A percentile compares a stretch with the other conserved stretches of the same genome.
Conservation (phyloP, 2,797 vertebrate species). For the Hyperoplus immaculatus region DNA sequence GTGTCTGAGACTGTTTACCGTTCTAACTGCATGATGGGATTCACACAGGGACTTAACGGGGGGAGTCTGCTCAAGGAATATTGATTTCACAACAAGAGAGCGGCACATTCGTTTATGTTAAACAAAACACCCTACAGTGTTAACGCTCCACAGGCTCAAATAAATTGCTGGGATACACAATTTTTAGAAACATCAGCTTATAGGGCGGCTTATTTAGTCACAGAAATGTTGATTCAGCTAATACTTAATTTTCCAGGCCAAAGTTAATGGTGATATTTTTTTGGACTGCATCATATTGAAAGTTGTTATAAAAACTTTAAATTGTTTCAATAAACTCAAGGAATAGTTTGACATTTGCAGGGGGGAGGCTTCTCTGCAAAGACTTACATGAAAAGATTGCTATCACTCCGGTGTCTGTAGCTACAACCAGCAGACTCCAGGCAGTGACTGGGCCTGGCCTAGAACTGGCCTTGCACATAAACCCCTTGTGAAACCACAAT, state of each 20-base stretch:
- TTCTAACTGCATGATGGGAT: constrained; percentile 53
- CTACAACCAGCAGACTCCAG: not conserved
- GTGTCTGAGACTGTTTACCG: constrained; percentile 54
- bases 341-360: not conserved
- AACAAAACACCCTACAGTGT: not conserved
- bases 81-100: constrained; percentile 51
- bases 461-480: not conserved
- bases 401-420: not conserved
- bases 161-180: constrained; percentile 11
- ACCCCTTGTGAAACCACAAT: not conserved
- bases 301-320: not conserved
- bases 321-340: not conserved
- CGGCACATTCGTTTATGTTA: constrained; percentile 23
- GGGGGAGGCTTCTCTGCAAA: not conserved
- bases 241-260: not conserved
- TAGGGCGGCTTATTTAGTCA: not conserved
- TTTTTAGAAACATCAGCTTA: constrained; percentile 30
- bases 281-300: not conserved
- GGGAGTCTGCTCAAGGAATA: constrained; percentile 57
- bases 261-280: not conserved
- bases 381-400: too few species aligned
- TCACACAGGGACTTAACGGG: constrained; percentile 48
- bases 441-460: not conserved
- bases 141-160: constrained; percentile 23
- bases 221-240: not conserved